Evolutionary conservation across 2,113 vertebrate genomes (phyloP).

Genomic region (Brevimyrus niger): DNA sequence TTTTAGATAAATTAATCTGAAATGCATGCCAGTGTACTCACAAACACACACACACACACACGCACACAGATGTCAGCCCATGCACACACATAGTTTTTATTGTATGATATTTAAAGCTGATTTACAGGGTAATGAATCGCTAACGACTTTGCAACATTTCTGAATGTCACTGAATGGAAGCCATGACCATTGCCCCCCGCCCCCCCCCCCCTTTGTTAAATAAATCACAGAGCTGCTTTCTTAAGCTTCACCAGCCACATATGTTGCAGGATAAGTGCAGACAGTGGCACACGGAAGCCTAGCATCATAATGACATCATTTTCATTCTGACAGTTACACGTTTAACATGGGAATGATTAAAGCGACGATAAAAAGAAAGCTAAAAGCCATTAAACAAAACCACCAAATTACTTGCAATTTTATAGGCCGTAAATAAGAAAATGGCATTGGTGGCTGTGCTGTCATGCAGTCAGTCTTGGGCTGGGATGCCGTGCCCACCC

Average conservation of each 20-base stretch:
- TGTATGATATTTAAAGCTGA: background rate
- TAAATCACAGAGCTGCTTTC: constrained; percentile 2
- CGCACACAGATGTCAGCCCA: background rate
- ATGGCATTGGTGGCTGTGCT: constrained; percentile 47
- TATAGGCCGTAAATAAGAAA: constrained; percentile 58
- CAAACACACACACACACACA: background rate
- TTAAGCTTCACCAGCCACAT: constrained; percentile 21
- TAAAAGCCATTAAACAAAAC: constrained; percentile 54
- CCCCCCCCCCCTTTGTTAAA: background rate
- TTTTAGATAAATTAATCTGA: background rate
- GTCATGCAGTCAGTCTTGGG: constrained; percentile 44
- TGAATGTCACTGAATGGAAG: background rate
- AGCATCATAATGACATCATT: constrained; percentile 50
- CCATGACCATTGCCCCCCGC: background rate
- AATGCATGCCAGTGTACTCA: background rate
- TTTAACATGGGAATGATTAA: constrained; percentile 59
- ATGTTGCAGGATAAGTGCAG: constrained; percentile 36
- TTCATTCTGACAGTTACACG: constrained; percentile 50
- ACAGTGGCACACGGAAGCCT: constrained; percentile 43
- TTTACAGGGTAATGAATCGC: background rate
- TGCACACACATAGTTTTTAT: background rate
- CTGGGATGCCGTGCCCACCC: constrained; percentile 27
- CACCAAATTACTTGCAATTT: constrained; percentile 58
- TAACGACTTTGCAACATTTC: background rate
- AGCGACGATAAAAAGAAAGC: constrained; percentile 47